These are phyloP conservation scores for Theonella swinhoei DNA, from an alignment of 37 sponge, comb jelly and placozoan species.

Conservation along the genomic window DNA sequence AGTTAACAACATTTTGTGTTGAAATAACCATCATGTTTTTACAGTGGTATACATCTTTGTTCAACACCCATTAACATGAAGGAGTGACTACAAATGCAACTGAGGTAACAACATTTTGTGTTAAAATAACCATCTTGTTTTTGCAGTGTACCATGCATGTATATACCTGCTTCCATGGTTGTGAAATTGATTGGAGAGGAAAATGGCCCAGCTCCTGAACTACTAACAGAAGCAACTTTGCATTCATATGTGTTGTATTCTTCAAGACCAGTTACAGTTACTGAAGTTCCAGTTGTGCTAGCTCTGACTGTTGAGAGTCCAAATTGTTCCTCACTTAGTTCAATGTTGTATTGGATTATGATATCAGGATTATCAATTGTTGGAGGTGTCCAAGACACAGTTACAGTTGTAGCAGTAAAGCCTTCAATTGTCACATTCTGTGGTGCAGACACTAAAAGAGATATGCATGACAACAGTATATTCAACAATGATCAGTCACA, in stretches of 20 bases:
- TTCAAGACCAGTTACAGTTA: neutral
- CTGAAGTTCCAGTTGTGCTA: neutral
- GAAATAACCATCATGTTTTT: too few species aligned
- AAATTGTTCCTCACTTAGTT: neutral
- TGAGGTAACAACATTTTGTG: too few species aligned
- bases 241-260: neutral
- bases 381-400: neutral
- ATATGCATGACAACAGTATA: neutral
- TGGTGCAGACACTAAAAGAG: neutral
- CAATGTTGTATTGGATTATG: neutral
- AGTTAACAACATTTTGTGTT: too few species aligned
- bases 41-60: too few species aligned
- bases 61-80: too few species aligned
- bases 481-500: neutral
- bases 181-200: neutral
- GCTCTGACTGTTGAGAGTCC: neutral
- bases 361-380: neutral
- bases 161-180: neutral
- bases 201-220: neutral
- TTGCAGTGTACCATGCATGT: neutral
- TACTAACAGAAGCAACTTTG: slow-evolving; percentile 5
- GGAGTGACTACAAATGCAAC: too few species aligned
- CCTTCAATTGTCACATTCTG: neutral
- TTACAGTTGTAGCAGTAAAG: neutral
- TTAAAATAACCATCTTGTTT: too few species aligned